Percentiles rank a stretch among this genome's conserved stretches.
Evolutionary conservation across 2,113 vertebrate genomes (phyloP).

Genomic region (Eudyptes chrysolophus): DNA sequence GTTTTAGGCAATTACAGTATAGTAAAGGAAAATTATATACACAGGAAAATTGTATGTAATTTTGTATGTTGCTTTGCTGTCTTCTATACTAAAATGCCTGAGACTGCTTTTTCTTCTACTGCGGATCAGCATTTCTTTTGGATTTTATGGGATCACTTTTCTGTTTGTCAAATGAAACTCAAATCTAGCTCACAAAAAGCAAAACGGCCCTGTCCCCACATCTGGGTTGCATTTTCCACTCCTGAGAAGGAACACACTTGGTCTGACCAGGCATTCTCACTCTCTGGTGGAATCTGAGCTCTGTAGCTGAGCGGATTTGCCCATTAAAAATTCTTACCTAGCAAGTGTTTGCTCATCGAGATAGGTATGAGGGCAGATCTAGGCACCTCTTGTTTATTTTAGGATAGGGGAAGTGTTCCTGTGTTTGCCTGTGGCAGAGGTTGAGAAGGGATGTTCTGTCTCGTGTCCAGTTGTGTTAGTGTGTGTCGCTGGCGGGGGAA

Average conservation of each 20-base stretch:
- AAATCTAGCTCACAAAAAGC: not conserved
- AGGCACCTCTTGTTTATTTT: not conserved
- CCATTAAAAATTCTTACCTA: not conserved
- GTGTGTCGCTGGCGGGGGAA: not conserved
- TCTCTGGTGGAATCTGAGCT: not conserved
- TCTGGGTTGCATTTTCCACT: not conserved
- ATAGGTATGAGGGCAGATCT: not conserved
- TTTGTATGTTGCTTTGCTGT: not conserved
- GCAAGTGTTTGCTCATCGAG: not conserved
- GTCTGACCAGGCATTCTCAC: not conserved
- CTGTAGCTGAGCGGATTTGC: not conserved
- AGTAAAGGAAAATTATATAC: not conserved
- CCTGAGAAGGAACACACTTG: not conserved
- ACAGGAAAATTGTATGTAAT: not conserved
- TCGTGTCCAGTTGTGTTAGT: rapidly evolving
- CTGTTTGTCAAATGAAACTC: not conserved
- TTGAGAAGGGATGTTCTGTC: not conserved
- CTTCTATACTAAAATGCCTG: not conserved
- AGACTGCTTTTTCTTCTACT: not conserved
- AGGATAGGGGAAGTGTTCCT: not conserved
- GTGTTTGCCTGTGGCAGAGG: not conserved
- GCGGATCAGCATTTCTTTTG: not conserved
- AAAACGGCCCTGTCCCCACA: rapidly evolving
- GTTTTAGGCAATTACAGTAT: not conserved
- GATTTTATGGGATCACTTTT: not conserved